Base-by-base conservation (phyloP, 2,888 invertebrate species). In the Andrena flavipes region DNA sequence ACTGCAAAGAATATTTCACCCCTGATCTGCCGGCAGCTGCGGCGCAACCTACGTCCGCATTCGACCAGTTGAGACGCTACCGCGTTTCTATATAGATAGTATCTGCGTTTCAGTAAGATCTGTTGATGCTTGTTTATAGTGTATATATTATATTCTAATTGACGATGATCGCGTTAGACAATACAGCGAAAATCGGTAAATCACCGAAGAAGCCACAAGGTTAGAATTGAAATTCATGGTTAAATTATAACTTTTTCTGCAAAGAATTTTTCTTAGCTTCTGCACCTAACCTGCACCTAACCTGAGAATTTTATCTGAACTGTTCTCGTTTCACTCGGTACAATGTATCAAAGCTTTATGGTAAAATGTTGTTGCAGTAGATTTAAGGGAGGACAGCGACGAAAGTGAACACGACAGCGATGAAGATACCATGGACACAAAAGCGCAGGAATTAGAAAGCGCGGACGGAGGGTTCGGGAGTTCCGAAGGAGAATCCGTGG, bases 111-210 rank as follows among this genome's bases (percentile, higher is more conserved):
- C 29, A 2, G 35, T 2, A 8, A 6, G 6, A 30, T 10, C 35
- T 51, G 49, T 69, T 62, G 35, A 63, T 20, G 2, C 13, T 49
- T 76, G 10, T 49, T 30, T 67, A 60, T 35, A 20, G 64, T 35
- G 33, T 65, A 23, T 2, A 59, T 48, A 65, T 42, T 42, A 35
- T 35, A 35, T 35, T 26, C 67, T 16, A 71, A 80, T 64, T 56
- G 64, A 83, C 2, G 33, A 78, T 78, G 71, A 60, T 77, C 8
- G 65, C 71, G 20, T 48, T 74, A 33, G 71, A 77, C n/a, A 68
- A 59, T 20, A 29, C 59, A 10, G 30, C 51, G 16, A 76, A 71
- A 8, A 62, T 51, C 7, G 60, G 49, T 20, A 73, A 49, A 51
- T 70, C 26, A 5, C 63, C 56, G 20, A 69, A 60, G 62, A 68